phyloP scores from a whole-genome alignment of 2,797 vertebrate species.

The Fringilla coelebs region DNA sequence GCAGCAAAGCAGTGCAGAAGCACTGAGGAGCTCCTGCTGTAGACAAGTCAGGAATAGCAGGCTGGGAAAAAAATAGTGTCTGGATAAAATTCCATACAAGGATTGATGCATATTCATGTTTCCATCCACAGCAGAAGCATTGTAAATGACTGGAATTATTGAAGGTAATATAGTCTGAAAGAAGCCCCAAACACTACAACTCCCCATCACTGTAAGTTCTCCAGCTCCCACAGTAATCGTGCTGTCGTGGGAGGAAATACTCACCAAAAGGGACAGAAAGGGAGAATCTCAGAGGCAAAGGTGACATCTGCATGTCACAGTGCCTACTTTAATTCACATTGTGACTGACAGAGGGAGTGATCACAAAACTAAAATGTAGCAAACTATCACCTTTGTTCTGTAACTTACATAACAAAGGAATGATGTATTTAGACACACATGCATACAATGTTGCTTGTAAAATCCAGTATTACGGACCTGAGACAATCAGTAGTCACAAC shows the following conservation, averaged over 20 bases:
- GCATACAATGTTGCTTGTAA: background rate
- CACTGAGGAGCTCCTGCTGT: background rate
- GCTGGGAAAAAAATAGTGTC: background rate
- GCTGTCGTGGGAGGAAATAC: background rate
- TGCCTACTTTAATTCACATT: background rate
- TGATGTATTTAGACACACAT: background rate
- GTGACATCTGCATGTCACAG: background rate
- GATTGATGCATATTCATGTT: background rate
- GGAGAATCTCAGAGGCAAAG: background rate
- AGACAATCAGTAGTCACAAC: background rate
- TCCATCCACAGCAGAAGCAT: background rate
- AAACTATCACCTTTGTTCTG: background rate
- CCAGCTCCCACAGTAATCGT: background rate
- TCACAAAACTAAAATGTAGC: background rate
- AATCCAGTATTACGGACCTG: background rate
- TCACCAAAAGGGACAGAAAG: background rate
- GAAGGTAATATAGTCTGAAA: background rate
- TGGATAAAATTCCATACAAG: background rate
- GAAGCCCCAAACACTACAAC: background rate
- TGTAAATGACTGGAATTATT: background rate
- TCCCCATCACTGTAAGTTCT: background rate
- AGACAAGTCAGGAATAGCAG: background rate
- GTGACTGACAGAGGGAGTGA: background rate
- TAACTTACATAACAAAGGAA: background rate
- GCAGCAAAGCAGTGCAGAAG: background rate